A percentile compares a stretch with the other conserved stretches of the same genome.
Conservation (phyloP, 1,140 invertebrate genomes). For the Atta texana region DNA sequence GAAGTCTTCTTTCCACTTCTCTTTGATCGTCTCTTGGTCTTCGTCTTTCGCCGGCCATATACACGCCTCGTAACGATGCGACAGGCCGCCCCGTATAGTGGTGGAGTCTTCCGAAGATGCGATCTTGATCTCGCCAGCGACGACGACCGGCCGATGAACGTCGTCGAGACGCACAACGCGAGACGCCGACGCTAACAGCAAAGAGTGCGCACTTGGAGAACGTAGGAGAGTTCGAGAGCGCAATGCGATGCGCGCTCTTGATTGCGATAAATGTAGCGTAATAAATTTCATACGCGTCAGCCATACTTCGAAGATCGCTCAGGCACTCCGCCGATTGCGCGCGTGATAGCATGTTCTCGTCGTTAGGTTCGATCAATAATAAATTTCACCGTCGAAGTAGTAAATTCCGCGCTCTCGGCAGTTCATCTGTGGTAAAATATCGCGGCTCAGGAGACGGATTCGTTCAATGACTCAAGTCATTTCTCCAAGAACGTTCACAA, state of each 20-base stretch:
- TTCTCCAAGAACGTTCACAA: neutral
- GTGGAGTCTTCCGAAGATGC: slow-evolving; percentile 9
- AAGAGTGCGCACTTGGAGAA: slow-evolving; percentile 9
- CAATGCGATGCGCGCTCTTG: slow-evolving; percentile 47
- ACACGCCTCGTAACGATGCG: slow-evolving; percentile 19
- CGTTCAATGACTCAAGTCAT: neutral
- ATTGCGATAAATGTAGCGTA: slow-evolving; percentile 64
- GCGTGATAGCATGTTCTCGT: slow-evolving; percentile 53
- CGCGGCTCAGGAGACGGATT: slow-evolving; percentile 9
- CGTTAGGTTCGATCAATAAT: slow-evolving; percentile 63
- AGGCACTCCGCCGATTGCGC: slow-evolving; percentile 37
- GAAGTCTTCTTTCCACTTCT: slow-evolving; percentile 44
- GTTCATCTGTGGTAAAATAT: slow-evolving; percentile 20
- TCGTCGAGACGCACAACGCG: slow-evolving; percentile 22
- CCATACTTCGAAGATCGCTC: slow-evolving; percentile 52
- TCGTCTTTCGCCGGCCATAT: slow-evolving; percentile 34
- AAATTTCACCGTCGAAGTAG: slow-evolving; percentile 44
- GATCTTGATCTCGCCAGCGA: slow-evolving; percentile 44
- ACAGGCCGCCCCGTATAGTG: slow-evolving; percentile 5
- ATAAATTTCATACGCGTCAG: slow-evolving; percentile 65
- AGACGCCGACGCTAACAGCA: slow-evolving; percentile 18
- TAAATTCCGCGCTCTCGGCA: slow-evolving; percentile 46
- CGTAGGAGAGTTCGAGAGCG: neutral
- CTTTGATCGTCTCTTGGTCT: slow-evolving; percentile 11
- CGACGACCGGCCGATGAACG: neutral